Base-by-base conservation (phyloP, 2,113 vertebrate genomes). In the Muntiacus muntjak region DNA sequence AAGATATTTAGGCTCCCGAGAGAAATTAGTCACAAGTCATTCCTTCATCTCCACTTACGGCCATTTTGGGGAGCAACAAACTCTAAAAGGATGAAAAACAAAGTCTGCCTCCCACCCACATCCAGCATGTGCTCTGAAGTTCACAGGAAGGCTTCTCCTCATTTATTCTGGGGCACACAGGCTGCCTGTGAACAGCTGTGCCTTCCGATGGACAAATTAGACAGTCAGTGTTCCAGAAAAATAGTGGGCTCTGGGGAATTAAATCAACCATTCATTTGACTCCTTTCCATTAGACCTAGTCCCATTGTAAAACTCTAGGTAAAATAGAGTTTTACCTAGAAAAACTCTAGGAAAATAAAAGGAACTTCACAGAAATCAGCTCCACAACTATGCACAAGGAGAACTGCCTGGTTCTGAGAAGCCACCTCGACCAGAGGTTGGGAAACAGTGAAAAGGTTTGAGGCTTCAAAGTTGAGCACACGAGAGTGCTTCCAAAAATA, bases 41-140 rank as follows among this genome's bases (percentile, higher is more conserved):
- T 91, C 67, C 87, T 97, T 91, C 16, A 16, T 95, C 17, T 9
- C 97, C 93, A 67, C 87, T 87, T 92, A 94, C 57, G 90, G 97
- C 64, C 95, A 83, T 84, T 95, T 91, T 87, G 88, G 79, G 89
- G 67, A 98, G 86, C 94, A 93, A 79, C 55, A 60, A 88, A 28
- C 64, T 92, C 88, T 81, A 79, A 94, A 78, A 83, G 60, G 25
- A 43, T 79, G n/a, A 96, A 96, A 97, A 84, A 93, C 40, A 96
- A 93, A 94, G 93, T 40, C 58, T 16, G 21, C 83, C 52, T 74
- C 5, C 55, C n/a, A 13, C 3, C 40, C n/a, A 14, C 16, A 33
- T n/a, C 17, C 33, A 52, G 54, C 13, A 62, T 58, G 64, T 90
- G 67, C 76, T 94, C 90, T 78, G 43, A 60, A 54, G 95, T 54